Evolutionary conservation across 2,797 vertebrate genomes (phyloP).

Genomic region (Crocidura indochinensis): DNA sequence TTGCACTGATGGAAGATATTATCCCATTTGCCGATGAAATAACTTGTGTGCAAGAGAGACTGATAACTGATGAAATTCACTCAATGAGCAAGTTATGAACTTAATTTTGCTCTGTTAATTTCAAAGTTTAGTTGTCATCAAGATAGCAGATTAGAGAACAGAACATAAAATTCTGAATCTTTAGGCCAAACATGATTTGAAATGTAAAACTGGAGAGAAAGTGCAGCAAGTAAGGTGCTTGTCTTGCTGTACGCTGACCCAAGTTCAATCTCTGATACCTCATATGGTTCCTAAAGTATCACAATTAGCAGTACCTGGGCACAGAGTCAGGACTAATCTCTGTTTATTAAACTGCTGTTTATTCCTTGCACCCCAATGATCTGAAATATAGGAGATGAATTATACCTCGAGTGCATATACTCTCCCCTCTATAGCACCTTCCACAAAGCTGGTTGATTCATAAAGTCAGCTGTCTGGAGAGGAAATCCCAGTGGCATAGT

Average conservation of each 20-base stretch:
- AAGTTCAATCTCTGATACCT: too few relatives aligned
- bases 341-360: too few relatives aligned
- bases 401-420: neutral
- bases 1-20: conserved; percentile 9
- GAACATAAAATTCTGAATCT: neutral
- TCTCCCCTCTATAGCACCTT: neutral
- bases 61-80: neutral
- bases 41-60: neutral
- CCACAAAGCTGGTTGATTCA: neutral
- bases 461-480: neutral
- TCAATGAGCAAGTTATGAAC: neutral
- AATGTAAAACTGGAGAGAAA: too few relatives aligned
- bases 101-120: conserved; percentile 24
- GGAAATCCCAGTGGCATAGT: neutral
- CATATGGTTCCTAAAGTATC: too few relatives aligned
- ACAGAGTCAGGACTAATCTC: too few relatives aligned
- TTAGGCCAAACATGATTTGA: neutral
- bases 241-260: too few relatives aligned
- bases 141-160: neutral
- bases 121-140: neutral
- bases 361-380: neutral
- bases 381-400: neutral
- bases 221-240: too few relatives aligned
- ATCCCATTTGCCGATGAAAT: conserved; percentile 10
- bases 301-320: too few relatives aligned